Conservation (phyloP, 2,113 vertebrate species). For the Neodontobutis hainanensis region DNA sequence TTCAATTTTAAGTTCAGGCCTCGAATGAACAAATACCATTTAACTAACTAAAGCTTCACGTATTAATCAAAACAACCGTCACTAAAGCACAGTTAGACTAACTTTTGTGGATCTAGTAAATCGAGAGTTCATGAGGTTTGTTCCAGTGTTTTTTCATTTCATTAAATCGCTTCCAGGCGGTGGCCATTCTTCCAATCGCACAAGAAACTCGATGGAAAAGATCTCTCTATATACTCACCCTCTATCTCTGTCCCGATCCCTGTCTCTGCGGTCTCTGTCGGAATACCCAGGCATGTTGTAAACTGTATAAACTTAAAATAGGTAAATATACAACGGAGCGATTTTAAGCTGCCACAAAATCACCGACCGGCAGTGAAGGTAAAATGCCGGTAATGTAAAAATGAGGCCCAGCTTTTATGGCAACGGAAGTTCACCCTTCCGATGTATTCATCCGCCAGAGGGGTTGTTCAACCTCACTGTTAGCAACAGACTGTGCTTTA, state of each 20-base stretch:
- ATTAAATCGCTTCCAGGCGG: not conserved
- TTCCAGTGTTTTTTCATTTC: too few species aligned
- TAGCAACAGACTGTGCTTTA: too few species aligned
- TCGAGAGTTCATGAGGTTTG: too few species aligned
- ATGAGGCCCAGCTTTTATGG: constrained; percentile 67
- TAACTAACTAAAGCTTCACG: not conserved
- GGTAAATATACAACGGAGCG: constrained; percentile 37
- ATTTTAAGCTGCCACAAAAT: not conserved
- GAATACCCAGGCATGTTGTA: constrained; percentile 90
- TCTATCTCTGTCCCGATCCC: constrained; percentile 91
- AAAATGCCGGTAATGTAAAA: constrained; percentile 72
- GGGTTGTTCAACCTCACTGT: not conserved
- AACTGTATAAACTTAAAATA: constrained; percentile 55
- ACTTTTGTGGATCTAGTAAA: too few species aligned
- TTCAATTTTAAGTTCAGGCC: not conserved
- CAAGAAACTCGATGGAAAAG: not conserved
- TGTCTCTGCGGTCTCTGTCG: constrained; percentile 89
- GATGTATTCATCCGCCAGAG: constrained; percentile 66
- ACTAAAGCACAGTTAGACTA: not conserved
- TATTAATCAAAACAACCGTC: not conserved
- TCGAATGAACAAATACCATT: not conserved
- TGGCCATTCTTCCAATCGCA: constrained; percentile 6
- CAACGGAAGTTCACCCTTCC: constrained; percentile 45
- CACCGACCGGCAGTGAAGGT: constrained; percentile 38
- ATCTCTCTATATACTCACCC: constrained; percentile 72